Conservation (phyloP, 1,140 invertebrate genomes). For the Rhyacophila brunnea region DNA sequence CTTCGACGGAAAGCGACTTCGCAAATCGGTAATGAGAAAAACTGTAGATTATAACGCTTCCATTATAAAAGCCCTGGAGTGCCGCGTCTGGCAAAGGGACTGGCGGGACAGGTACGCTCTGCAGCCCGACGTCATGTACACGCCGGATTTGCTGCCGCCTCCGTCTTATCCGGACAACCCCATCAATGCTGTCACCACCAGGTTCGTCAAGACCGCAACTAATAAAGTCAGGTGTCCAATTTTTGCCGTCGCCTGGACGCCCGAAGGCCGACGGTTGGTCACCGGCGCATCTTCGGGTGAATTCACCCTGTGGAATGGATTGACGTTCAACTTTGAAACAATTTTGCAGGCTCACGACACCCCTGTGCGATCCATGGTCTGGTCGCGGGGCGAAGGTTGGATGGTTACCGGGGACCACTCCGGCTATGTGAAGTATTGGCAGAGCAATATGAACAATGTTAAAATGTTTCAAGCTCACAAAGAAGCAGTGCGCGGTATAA, state of each 20-base stretch:
- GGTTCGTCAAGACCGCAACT: slow-evolving; percentile 97
- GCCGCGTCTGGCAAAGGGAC: slow-evolving; percentile 92
- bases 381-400: slow-evolving; percentile 99
- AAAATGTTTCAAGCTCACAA: slow-evolving; percentile 99
- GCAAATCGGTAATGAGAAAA: slow-evolving; percentile 96
- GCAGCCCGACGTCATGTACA: slow-evolving; percentile 90
- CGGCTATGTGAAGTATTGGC: slow-evolving; percentile 99
- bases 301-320: slow-evolving; percentile 99
- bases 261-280: slow-evolving; percentile 94
- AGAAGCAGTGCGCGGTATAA: slow-evolving; percentile 97
- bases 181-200: slow-evolving; percentile 94
- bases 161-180: slow-evolving; percentile 90
- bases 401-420: slow-evolving; percentile 99
- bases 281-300: slow-evolving; percentile 99
- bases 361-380: slow-evolving; percentile 97
- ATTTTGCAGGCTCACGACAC: slow-evolving; percentile 99
- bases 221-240: slow-evolving; percentile 99
- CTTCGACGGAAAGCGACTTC: slow-evolving; percentile 92
- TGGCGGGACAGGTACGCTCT: slow-evolving; percentile 80
- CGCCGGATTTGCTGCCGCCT: slow-evolving; percentile 84
- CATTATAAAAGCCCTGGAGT: slow-evolving; percentile 87
- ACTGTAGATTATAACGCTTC: slow-evolving; percentile 98
- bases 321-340: slow-evolving; percentile 99
- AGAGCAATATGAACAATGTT: slow-evolving; percentile 99
- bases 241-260: slow-evolving; percentile 98